phyloP scores from a whole-genome alignment of 2,888 invertebrate genomes.

The Aphodius granarius region DNA sequence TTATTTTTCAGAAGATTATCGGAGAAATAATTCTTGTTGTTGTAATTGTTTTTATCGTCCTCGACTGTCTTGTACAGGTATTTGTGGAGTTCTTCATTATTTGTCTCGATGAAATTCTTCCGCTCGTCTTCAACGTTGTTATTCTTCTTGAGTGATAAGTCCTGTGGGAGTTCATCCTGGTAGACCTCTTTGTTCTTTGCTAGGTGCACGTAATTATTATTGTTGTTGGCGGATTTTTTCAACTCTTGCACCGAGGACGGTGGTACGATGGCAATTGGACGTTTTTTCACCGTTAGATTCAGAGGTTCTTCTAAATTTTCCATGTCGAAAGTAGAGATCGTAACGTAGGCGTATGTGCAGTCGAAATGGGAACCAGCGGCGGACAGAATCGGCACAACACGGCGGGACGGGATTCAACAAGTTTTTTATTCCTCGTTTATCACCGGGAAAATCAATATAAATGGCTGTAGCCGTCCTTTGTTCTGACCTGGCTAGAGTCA shows the following conservation, averaged over 20 bases:
- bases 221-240: constrained; percentile 34
- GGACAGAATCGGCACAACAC: constrained; percentile 31
- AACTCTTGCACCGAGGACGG: constrained; percentile 50
- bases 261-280: constrained; percentile 59
- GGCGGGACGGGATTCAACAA: constrained; percentile 55
- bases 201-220: constrained; percentile 33
- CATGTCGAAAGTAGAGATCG: constrained; percentile 3
- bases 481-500: constrained; percentile 51
- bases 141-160: constrained; percentile 47
- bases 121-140: constrained; percentile 29
- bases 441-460: constrained; percentile 55
- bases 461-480: constrained; percentile 54
- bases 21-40: constrained; percentile 48
- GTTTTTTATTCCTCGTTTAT: constrained; percentile 56
- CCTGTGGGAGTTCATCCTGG: constrained; percentile 54
- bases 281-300: constrained; percentile 56
- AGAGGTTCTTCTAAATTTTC: constrained; percentile 50
- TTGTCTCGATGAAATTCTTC: constrained; percentile 34
- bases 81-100: constrained; percentile 46
- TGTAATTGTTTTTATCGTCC: constrained; percentile 51
- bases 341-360: constrained; percentile 19
- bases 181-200: constrained; percentile 28
- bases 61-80: constrained; percentile 46
- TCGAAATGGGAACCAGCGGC: constrained; percentile 21
- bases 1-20: constrained; percentile 32